Evolutionary conservation across 2,888 invertebrate genomes (phyloP), one percentile per base, ranked within the genome.

Genomic region (Sthenelais limicola): DNA sequence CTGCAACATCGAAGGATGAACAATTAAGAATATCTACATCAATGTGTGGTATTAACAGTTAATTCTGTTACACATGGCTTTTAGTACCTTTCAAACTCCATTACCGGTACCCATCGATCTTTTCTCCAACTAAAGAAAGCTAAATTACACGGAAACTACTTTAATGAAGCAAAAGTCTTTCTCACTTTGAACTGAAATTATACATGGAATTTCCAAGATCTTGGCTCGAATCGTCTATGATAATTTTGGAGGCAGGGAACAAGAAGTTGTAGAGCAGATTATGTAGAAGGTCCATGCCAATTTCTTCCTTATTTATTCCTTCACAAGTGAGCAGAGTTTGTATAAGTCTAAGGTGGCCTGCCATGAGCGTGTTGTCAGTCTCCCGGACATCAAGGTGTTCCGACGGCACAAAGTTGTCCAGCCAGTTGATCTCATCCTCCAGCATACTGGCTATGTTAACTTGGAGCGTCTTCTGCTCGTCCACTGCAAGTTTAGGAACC

Each of bases 371-470:
- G 78, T 88, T 88, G 77, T 89, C 89, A 12, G 87, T 86, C 47
- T 84, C 82, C 18, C 62, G 78, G 35, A 83, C 75, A 66, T 81
- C 83, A 3, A 77, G 75, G 58, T 84, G 80, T 28, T 83, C 82
- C 1, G 88, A 85, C 3, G 87, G 84, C 3, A 86, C 87, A 80
- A 88, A 90, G 77, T 88, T 89, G 30, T 82, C 80, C 71, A 90
- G 81, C 89, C 89, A 90, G 3, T 82, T 83, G 7, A 88, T 80
- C 81, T 90, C 89, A 79, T 89, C 89, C 68, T 88, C 88, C 70
- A 89, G 78, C 89, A 89, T 88, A 54, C 83, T 82, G 4, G 79
- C 74, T 0, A 87, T 82, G 75, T 86, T 82, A 32, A 89, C 79
- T 58, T 83, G 82, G 35, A 88, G 81, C 30, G 77, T 75, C 32